phyloP scores from a whole-genome alignment of 2,888 invertebrate genomes.

The Caenorhabditis macrosperma region DNA sequence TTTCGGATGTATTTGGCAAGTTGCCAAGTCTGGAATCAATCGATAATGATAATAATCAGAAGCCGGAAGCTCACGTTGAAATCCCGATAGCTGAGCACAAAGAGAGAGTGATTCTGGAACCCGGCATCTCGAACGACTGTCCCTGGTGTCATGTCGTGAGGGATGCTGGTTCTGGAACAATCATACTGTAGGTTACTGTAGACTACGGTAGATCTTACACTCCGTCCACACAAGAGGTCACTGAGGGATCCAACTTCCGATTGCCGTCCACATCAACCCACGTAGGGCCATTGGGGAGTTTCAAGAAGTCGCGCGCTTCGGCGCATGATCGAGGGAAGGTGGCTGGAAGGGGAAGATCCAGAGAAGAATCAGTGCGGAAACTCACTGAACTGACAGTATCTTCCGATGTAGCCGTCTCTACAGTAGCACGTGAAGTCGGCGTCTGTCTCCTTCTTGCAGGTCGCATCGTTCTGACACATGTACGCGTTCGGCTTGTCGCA shows the following conservation, averaged over 20 bases:
- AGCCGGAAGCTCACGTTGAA: conserved; percentile 53
- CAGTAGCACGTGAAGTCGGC: conserved; percentile 67
- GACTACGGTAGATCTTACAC: conserved; percentile 25
- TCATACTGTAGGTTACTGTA: not conserved
- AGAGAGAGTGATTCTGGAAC: conserved; percentile 60
- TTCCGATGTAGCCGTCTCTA: conserved; percentile 69
- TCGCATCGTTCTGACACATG: conserved; percentile 68
- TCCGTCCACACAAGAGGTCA: conserved; percentile 66
- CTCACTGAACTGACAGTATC: conserved; percentile 76
- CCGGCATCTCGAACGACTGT: conserved; percentile 61
- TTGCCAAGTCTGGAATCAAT: conserved; percentile 50
- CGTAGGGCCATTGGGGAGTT: conserved; percentile 70
- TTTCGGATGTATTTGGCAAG: conserved; percentile 57
- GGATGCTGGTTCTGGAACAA: conserved; percentile 63
- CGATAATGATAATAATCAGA: not conserved
- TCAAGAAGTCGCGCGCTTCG: conserved; percentile 70
- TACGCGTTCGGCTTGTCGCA: conserved; percentile 65
- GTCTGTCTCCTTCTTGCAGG: conserved; percentile 37
- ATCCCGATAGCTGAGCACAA: conserved; percentile 66
- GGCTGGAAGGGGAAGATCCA: conserved; percentile 46
- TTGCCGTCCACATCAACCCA: conserved; percentile 76
- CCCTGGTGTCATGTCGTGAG: conserved; percentile 70
- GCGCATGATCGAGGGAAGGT: conserved; percentile 72
- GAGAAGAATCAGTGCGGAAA: not conserved
- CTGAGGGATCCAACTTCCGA: conserved; percentile 62